Evolutionary conservation across 2,888 invertebrate species (phyloP), one percentile per base, ranked within the genome.

Genomic region (Hedya salicella): DNA sequence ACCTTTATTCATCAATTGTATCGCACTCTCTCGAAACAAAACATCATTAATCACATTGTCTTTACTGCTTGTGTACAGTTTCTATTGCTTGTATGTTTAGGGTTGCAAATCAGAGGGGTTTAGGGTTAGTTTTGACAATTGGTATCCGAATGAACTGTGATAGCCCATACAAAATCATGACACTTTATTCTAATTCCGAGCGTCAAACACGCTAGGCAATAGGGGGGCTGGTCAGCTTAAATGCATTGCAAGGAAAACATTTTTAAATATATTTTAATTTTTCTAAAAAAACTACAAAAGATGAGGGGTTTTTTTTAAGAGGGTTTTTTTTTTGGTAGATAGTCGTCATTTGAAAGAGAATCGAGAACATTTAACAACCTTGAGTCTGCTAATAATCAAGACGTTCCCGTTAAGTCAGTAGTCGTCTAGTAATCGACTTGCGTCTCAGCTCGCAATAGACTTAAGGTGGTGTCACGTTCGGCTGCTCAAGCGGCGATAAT

Each of bases 1-100:
- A 36, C 11, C 17, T 16, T 44, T 57, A 57, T 16, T 32, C 17
- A 57, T 32, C 13, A 32, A 32, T 44, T 32, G 21, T 42, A 56
- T 30, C 16, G 42, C 42, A 21, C 21, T 14, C 30, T 44, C 56
- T 44, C 32, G n/a, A 19, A 57, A 19, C 44, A 32, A 57, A 57
- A 57, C 57, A 57, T 57, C 57, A 57, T 57, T 32, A 57, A 57
- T 57, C 57, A 57, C 17, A 32, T 13, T 8, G 42, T 5, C n/a
- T 44, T 56, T 30, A 57, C 32, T 57, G 25, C 42, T 30, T 30
- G 25, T 39, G 53, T 53, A 42, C 25, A 3, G 3, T 6, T 6
- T 25, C 3, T 25, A 4, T 36, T 36, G 36, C 1, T 36, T 36
- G 2, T 2, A 36, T 36, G 3, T 6, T 25, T 3, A 25, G 6